Evolutionary conservation across 2,797 vertebrate species (phyloP).

Genomic region (Darevskia nairensis): DNA sequence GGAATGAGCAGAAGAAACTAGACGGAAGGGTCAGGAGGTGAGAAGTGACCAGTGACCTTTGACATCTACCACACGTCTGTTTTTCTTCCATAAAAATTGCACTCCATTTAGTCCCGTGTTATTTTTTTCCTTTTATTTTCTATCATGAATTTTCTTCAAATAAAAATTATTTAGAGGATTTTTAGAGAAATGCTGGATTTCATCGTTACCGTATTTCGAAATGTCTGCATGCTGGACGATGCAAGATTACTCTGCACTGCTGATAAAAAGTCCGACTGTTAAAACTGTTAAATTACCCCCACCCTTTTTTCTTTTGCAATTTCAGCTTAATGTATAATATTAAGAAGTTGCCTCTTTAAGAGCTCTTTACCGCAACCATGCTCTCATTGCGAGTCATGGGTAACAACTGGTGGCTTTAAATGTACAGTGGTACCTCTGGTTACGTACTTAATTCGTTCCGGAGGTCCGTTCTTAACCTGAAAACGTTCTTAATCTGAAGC

Average conservation of each 20-base stretch:
- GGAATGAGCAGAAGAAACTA: slow-evolving; percentile 30
- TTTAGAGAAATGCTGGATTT: slow-evolving; percentile 58
- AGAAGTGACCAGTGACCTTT: slow-evolving; percentile 40
- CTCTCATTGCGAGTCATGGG: neutral
- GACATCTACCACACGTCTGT: slow-evolving; percentile 57
- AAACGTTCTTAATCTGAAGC: too few species aligned
- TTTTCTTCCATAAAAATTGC: slow-evolving; percentile 57
- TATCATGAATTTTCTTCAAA: slow-evolving; percentile 57
- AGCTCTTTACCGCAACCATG: neutral
- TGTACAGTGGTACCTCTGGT: neutral
- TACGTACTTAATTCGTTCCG: too few species aligned
- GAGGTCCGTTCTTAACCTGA: too few species aligned
- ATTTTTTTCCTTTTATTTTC: slow-evolving; percentile 61
- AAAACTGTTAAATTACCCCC: neutral
- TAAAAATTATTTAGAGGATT: slow-evolving; percentile 38
- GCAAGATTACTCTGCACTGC: slow-evolving; percentile 23
- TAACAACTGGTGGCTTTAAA: neutral
- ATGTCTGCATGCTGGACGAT: slow-evolving; percentile 50
- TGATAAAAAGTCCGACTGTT: slow-evolving; percentile 35
- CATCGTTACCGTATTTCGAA: slow-evolving; percentile 52
- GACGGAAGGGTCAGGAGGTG: slow-evolving; percentile 44
- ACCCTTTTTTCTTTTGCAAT: neutral
- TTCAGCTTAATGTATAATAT: neutral
- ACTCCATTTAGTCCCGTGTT: slow-evolving; percentile 48
- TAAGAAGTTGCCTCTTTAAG: neutral